Conservation (phyloP, 2,113 vertebrate species). For the Dipodomys ordii region DNA sequence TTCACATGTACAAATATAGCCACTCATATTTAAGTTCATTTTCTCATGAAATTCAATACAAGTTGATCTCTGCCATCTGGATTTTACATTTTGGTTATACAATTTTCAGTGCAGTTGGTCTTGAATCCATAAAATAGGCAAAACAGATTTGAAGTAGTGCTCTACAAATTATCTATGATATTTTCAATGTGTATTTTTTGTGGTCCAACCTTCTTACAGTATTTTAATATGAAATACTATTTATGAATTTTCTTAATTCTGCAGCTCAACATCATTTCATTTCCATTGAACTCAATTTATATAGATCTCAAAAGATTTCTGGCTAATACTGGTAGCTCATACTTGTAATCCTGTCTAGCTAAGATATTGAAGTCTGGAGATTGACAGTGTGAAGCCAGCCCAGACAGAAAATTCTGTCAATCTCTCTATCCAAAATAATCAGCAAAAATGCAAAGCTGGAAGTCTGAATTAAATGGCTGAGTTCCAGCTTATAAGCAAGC, state of each 20-base stretch:
- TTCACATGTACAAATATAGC: slow-evolving; percentile 66
- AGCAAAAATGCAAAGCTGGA: no score
- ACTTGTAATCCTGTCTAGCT: no score
- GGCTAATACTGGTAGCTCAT: not conserved
- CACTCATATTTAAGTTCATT: slow-evolving; percentile 71
- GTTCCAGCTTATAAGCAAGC: no score
- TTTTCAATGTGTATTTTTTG: not conserved
- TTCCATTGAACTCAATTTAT: not conserved
- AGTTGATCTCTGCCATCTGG: slow-evolving; percentile 70
- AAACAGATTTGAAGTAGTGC: not conserved
- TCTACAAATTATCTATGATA: not conserved
- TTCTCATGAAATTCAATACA: slow-evolving; percentile 69
- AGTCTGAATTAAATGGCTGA: no score
- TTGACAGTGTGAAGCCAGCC: no score
- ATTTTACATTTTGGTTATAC: slow-evolving; percentile 46
- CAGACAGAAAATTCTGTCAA: no score
- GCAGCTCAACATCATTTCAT: not conserved
- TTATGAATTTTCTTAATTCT: not conserved
- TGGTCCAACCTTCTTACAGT: not conserved
- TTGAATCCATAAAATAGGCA: slow-evolving; percentile 50
- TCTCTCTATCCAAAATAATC: no score
- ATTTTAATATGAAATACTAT: slow-evolving; percentile 1
- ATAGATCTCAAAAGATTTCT: not conserved
- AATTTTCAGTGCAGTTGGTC: not conserved
- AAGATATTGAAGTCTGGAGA: no score